phyloP scores from a whole-genome alignment of 2,797 vertebrate genomes.

The Zalophus californianus region DNA sequence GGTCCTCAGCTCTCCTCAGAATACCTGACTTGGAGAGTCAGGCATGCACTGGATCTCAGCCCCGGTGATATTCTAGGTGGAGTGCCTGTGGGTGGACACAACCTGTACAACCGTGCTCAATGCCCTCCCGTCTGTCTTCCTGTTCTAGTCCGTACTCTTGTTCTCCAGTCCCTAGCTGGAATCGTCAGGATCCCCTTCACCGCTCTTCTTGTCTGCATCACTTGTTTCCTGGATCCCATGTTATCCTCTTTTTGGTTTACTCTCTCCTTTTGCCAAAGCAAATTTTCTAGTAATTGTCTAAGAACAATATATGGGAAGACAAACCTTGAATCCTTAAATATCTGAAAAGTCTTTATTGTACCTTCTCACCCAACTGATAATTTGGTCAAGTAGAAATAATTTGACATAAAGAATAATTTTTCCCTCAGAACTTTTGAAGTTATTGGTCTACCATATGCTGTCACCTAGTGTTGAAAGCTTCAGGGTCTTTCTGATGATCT shows the following conservation, averaged over 20 bases:
- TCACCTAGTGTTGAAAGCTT: background rate
- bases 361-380: background rate
- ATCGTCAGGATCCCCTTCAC: background rate
- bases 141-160: background rate
- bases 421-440: background rate
- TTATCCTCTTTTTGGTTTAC: background rate
- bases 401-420: background rate
- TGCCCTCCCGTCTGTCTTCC: background rate
- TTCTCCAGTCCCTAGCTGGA: background rate
- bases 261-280: background rate
- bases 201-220: background rate
- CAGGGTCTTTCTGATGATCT: background rate
- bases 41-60: background rate
- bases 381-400: background rate
- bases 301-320: background rate
- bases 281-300: background rate
- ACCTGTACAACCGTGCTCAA: too few species aligned
- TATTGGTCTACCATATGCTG: background rate
- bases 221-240: background rate
- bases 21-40: background rate
- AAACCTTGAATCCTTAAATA: background rate
- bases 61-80: background rate
- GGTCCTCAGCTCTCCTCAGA: background rate
- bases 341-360: background rate
- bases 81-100: background rate